A percentile compares a stretch with the other conserved stretches of the same genome.
phyloP scores from a whole-genome alignment of 2,888 invertebrate species.

The Phyllotreta striolata region DNA sequence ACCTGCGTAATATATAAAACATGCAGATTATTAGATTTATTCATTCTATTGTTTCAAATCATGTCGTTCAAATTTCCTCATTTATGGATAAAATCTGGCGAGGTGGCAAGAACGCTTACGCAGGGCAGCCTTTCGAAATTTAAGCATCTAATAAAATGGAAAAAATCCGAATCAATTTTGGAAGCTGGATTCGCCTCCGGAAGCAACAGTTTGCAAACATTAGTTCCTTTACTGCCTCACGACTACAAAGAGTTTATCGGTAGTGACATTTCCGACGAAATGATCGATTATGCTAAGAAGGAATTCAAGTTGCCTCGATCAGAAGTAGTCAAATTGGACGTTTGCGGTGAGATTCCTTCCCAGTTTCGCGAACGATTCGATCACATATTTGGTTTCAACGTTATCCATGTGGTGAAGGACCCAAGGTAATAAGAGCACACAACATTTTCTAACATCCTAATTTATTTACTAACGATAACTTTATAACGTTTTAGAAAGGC shows the following conservation, averaged over 20 bases:
- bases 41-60: too few species aligned
- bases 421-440: constrained; percentile 12
- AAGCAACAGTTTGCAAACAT: too few species aligned
- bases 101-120: too few species aligned
- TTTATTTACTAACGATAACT: too few species aligned
- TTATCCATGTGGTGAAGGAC: constrained; percentile 6
- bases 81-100: too few species aligned
- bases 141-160: constrained; percentile 24
- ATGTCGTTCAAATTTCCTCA: too few species aligned
- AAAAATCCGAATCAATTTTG: too few species aligned
- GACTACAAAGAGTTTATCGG: constrained; percentile 11
- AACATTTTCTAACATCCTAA: too few species aligned
- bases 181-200: too few species aligned
- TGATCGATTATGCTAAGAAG: constrained; percentile 14
- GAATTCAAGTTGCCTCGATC: background rate
- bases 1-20: too few species aligned
- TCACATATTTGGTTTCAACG: constrained; percentile 16
- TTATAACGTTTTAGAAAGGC: background rate
- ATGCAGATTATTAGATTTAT: too few species aligned
- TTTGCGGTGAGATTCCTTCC: background rate
- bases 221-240: constrained; percentile 5
- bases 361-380: constrained; percentile 4
- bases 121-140: too few species aligned
- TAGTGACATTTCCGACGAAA: constrained; percentile 1
- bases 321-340: background rate